Conservation (phyloP, 2,113 vertebrate species). For the Lophotis ruficrista region DNA sequence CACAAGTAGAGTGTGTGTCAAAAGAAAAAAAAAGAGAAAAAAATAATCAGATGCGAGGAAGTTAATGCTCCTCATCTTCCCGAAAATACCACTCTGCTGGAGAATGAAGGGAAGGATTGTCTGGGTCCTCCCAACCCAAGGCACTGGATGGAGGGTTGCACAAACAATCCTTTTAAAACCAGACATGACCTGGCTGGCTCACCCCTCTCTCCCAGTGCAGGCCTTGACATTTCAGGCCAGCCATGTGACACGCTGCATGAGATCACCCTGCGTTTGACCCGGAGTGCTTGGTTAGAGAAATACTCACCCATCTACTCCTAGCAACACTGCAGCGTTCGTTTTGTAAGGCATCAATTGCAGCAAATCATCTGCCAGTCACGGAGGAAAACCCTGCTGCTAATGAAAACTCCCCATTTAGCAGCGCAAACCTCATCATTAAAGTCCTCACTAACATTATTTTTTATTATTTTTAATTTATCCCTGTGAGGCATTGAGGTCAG, state of each 20-base stretch:
- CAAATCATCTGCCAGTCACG: neutral
- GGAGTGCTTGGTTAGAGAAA: neutral
- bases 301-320: neutral
- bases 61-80: neutral
- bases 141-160: neutral
- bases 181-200: neutral
- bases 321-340: neutral
- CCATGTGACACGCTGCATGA: neutral
- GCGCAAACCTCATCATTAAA: neutral
- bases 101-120: slow-evolving; percentile 47
- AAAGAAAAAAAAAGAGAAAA: neutral
- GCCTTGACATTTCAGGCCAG: neutral
- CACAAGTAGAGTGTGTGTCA: neutral
- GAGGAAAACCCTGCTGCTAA: neutral
- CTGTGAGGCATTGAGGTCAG: neutral
- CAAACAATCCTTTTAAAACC: neutral
- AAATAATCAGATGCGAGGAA: neutral
- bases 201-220: neutral
- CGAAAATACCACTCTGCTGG: neutral
- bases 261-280: neutral
- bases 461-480: neutral
- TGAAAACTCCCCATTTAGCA: neutral
- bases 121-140: neutral
- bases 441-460: neutral
- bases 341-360: neutral